Conservation (phyloP, 2,797 vertebrate genomes). For the Esox masquinongy region DNA sequence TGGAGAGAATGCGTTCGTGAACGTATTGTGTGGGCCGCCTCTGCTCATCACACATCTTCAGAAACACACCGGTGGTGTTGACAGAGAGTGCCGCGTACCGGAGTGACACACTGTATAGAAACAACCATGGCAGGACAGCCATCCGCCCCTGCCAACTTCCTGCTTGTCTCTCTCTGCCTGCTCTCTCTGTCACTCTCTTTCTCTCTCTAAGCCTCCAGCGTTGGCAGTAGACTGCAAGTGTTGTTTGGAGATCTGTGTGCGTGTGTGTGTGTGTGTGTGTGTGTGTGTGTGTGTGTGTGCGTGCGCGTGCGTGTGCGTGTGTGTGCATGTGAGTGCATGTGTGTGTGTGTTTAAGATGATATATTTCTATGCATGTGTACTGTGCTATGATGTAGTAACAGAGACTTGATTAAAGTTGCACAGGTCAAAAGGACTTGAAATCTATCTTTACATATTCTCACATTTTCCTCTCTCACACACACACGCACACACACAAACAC, state of each 20-base stretch:
- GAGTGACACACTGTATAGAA: slow-evolving; percentile 10
- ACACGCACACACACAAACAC: neutral
- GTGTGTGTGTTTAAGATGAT: slow-evolving; percentile 9
- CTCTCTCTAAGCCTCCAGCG: slow-evolving; percentile 4
- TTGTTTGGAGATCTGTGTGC: neutral
- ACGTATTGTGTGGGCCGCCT: neutral
- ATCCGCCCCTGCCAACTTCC: neutral
- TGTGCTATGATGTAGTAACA: neutral
- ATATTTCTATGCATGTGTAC: slow-evolving; percentile 3
- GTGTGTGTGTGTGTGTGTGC: neutral
- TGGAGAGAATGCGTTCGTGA: neutral
- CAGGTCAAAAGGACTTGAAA: neutral
- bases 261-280: neutral
- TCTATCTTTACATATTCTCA: neutral
- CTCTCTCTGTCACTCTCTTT: slow-evolving; percentile 3
- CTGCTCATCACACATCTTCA: neutral
- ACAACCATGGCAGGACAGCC: slow-evolving; percentile 4
- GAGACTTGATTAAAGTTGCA: neutral
- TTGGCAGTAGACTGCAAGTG: slow-evolving; percentile 14
- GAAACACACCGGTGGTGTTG: neutral
- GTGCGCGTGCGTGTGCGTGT: neutral
- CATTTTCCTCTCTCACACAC: no score
- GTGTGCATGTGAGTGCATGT: neutral
- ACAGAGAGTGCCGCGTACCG: neutral
- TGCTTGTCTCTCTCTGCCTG: slow-evolving; percentile 9